Evolutionary conservation across 2,113 vertebrate species (phyloP), one percentile per base, ranked within the genome.

Genomic region (Gracilinanus agilis): DNA sequence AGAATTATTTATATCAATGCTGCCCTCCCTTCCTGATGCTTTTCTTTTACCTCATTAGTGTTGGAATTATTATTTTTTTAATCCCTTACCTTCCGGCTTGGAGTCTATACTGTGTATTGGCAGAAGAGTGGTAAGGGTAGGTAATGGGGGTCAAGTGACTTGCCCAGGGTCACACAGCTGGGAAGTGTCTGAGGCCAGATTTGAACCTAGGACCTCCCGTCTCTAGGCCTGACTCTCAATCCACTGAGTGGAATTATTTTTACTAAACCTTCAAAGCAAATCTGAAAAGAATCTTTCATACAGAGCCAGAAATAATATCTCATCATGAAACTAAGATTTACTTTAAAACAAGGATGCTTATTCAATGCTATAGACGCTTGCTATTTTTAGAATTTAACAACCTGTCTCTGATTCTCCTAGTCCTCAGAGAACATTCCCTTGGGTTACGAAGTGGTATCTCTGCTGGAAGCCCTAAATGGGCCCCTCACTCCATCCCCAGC

Each of bases 391-490:
- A 49, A 67, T 95, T 83, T 95, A 89, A 94, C 61, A 54, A 34
- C 91, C 55, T 89, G 21, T 97, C 89, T 96, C 90, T 90, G 40
- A 7, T 97, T 93, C 94, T 95, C 25, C 10, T 91, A 99, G 99
- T 99, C 99, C 44, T 99, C 99, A 0, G 99, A 99, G 98, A 99
- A 99, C 98, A 99, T 99, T 93, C 99, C 99, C 6, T 99, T 99
- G 0, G 99, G 99, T 0, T 99, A 99, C 0, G 99, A 99, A 97
- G 99, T 99, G 10, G 99, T 99, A 75, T 99, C 99, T 0, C 99
- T 99, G 44, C 98, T 99, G 98, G 99, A 99, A 97, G 99, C 99
- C 1, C 98, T 99, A 97, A 99, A 99, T 0, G 99, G 99, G 34
- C 99, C 99, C 0, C 99, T 99, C 92, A 99, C 97, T 5, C 99